These are phyloP conservation scores for Clupea harengus DNA, from an alignment of 2,113 vertebrate genomes.

Conservation along the genomic window DNA sequence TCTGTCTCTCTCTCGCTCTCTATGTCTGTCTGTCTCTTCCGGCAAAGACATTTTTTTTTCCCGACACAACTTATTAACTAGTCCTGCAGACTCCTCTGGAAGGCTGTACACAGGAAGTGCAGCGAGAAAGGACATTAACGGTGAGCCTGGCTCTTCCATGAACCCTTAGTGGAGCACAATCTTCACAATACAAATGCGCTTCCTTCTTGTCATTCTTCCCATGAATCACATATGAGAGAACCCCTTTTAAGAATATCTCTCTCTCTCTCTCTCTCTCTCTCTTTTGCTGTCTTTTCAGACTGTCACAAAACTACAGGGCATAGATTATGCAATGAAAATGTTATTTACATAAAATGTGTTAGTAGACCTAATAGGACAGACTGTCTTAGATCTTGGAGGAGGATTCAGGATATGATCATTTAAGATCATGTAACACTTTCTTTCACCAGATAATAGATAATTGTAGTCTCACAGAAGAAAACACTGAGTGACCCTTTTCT, in stretches of 20 bases:
- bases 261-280: constrained; percentile 4
- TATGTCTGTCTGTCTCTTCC: constrained; percentile 27
- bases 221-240: constrained; percentile 54
- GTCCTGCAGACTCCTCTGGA: constrained; percentile 49
- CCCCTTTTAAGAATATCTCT: constrained; percentile 5
- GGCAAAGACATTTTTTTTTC: constrained; percentile 48
- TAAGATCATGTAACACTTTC: background rate
- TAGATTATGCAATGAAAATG: constrained; percentile 75
- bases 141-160: constrained; percentile 51
- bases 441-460: background rate
- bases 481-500: background rate
- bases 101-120: constrained; percentile 57
- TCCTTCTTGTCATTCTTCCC: constrained; percentile 68
- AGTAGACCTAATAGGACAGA: background rate
- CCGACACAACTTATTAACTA: constrained; percentile 50
- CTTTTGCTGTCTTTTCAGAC: constrained; percentile 57
- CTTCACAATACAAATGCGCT: constrained; percentile 67
- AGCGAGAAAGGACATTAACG: constrained; percentile 58
- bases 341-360: constrained; percentile 28
- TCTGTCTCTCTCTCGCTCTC: background rate
- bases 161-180: constrained; percentile 56
- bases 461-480: background rate
- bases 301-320: constrained; percentile 75
- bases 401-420: constrained; percentile 57
- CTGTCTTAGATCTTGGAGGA: background rate